These are phyloP conservation scores for Andrena dorsata DNA, from an alignment of 2,888 invertebrate genomes.

Conservation along the genomic window DNA sequence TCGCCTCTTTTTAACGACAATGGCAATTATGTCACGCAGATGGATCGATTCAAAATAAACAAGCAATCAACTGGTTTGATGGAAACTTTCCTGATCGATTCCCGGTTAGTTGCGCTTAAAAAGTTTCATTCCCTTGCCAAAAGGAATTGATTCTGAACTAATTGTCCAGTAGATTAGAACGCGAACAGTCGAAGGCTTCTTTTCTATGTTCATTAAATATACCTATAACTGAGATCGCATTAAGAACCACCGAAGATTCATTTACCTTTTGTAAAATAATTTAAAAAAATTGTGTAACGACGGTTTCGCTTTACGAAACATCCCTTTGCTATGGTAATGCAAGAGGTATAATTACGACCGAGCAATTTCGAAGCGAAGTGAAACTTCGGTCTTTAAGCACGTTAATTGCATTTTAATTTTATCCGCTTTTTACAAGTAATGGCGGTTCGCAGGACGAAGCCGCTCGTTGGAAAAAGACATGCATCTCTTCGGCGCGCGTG, in stretches of 20 bases:
- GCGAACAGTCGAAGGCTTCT: too few relatives aligned
- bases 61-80: too few relatives aligned
- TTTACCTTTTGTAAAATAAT: background rate
- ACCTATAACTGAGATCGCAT: background rate
- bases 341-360: constrained; percentile 41
- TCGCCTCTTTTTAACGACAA: too few relatives aligned
- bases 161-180: too few relatives aligned
- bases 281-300: constrained; percentile 26
- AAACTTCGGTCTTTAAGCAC: constrained; percentile 42
- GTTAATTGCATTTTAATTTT: constrained; percentile 51
- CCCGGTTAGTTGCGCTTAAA: too few relatives aligned
- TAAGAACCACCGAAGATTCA: background rate
- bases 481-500: too few relatives aligned
- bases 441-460: background rate
- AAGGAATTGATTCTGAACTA: too few relatives aligned
- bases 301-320: constrained; percentile 25
- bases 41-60: too few relatives aligned
- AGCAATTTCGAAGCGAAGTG: constrained; percentile 16
- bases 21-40: too few relatives aligned
- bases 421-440: constrained; percentile 18
- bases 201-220: too few relatives aligned
- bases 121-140: too few relatives aligned
- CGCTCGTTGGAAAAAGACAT: background rate
- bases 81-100: too few relatives aligned
- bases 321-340: constrained; percentile 51